These are phyloP conservation scores for Apodemia hepburni DNA, from an alignment of 2,888 invertebrate genomes.

Conservation along the genomic window DNA sequence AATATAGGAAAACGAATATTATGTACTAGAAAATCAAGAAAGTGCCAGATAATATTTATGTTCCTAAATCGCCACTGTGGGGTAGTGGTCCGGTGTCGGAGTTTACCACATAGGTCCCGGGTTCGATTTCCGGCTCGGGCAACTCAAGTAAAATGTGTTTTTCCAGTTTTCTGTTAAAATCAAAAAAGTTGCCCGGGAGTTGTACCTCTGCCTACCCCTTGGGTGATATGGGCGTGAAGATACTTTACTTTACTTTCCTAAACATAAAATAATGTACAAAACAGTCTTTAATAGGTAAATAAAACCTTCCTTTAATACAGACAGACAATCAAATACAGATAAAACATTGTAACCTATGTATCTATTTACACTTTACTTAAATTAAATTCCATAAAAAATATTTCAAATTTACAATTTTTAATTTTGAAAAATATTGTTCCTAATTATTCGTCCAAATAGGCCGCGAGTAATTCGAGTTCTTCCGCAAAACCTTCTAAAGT, in stretches of 20 bases:
- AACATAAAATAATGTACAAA: neutral
- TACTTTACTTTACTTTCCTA: neutral
- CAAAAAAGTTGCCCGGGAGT: no score
- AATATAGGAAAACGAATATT: no score
- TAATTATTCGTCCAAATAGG: conserved; percentile 39
- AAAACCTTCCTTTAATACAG: conserved; percentile 5
- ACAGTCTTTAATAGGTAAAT: neutral
- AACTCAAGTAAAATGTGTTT: no score
- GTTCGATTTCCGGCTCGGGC: no score
- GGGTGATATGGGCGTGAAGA: no score
- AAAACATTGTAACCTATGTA: conserved; percentile 15
- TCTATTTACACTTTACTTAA: conserved; percentile 18
- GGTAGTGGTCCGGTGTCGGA: no score
- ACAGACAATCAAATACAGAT: conserved; percentile 13
- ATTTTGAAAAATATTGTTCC: conserved; percentile 31
- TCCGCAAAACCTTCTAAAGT: conserved; percentile 30
- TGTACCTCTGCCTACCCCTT: no score
- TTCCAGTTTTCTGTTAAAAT: no score
- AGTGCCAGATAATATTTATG: no score
- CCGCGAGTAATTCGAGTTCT: conserved; percentile 40
- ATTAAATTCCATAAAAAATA: conserved; percentile 31
- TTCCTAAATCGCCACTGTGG: no score
- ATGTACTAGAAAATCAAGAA: no score
- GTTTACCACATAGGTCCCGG: no score
- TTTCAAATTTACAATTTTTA: conserved; percentile 27